These are phyloP conservation scores for Strix aluco DNA, from an alignment of 2,113 vertebrate genomes.

Conservation along the genomic window DNA sequence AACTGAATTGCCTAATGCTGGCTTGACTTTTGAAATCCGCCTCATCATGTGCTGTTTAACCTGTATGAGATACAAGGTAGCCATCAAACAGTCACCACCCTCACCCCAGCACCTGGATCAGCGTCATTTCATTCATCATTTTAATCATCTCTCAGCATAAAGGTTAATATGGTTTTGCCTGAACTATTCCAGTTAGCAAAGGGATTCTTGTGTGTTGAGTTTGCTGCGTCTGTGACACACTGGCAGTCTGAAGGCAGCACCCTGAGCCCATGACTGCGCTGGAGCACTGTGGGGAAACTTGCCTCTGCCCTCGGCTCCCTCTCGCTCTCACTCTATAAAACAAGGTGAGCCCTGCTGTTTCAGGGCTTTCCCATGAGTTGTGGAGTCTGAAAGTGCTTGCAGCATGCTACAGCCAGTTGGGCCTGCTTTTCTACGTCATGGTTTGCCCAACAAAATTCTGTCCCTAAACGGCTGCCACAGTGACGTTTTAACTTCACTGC, in stretches of 20 bases:
- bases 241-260: not conserved
- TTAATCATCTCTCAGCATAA: not conserved
- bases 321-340: not conserved
- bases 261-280: fast-evolving
- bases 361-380: not conserved
- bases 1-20: not conserved
- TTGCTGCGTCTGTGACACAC: fast-evolving
- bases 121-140: not conserved
- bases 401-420: fast-evolving
- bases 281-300: fast-evolving
- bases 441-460: not conserved
- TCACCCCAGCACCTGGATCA: not conserved
- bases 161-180: not conserved
- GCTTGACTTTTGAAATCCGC: not conserved
- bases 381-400: not conserved
- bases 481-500: not conserved
- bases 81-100: not conserved
- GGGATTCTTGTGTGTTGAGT: not conserved
- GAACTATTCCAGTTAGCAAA: not conserved
- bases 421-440: not conserved
- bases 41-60: not conserved
- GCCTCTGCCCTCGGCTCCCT: not conserved
- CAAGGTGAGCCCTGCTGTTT: not conserved
- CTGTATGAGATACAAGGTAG: not conserved
- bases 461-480: not conserved